A percentile compares a stretch with the other conserved stretches of the same genome.
These are phyloP conservation scores for Psittacus erithacus DNA, from an alignment of 2,113 vertebrate genomes.

Conservation along the genomic window DNA sequence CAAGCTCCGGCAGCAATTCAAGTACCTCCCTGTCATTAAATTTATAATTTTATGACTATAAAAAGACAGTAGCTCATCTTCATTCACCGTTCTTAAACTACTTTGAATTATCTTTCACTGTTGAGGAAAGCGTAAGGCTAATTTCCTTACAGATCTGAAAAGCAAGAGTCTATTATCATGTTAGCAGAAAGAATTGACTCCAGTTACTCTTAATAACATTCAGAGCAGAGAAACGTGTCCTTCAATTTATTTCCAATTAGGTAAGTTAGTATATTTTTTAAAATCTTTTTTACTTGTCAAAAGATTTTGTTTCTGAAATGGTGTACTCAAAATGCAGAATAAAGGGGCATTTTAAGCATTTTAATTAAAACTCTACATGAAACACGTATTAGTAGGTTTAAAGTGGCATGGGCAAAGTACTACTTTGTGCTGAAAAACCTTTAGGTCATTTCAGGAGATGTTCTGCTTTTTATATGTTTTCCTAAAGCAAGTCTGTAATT, in stretches of 20 bases:
- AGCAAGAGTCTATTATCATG: not conserved
- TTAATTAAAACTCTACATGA: not conserved
- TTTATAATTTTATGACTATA: not conserved
- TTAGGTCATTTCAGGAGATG: not conserved
- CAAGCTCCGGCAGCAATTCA: not conserved
- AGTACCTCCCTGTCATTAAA: not conserved
- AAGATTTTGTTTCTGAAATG: not conserved
- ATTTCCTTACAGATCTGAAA: not conserved
- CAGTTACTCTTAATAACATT: not conserved
- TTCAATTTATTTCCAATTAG: not conserved
- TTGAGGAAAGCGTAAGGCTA: not conserved
- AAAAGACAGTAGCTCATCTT: not conserved
- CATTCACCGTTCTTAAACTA: not conserved
- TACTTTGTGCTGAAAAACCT: not conserved
- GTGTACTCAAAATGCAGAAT: not conserved
- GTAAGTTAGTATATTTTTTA: not conserved
- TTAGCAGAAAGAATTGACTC: not conserved
- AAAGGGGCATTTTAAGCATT: not conserved
- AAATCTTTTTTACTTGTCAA: not conserved
- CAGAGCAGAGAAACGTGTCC: not conserved
- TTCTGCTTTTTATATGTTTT: not conserved
- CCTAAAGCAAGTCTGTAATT: constrained; percentile 50
- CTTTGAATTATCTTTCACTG: not conserved
- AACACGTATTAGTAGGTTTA: not conserved
- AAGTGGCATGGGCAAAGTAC: not conserved